Evolutionary conservation across 2,888 invertebrate genomes (phyloP).

Genomic region (Lepeophtheirus nordmannii): DNA sequence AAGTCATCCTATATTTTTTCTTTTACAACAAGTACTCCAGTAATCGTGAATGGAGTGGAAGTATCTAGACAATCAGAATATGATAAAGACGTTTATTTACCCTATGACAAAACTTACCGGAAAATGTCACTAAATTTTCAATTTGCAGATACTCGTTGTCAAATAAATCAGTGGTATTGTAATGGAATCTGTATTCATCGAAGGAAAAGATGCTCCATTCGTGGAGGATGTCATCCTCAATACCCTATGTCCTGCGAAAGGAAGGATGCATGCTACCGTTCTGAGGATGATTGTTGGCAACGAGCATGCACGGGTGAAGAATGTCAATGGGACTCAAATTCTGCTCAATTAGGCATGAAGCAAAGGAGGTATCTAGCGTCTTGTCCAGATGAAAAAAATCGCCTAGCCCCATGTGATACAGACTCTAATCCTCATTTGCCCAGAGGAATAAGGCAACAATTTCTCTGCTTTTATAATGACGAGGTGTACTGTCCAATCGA

Average conservation of each 20-base stretch:
- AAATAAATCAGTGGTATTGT: background rate
- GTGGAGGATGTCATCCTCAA: background rate
- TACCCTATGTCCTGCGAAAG: background rate
- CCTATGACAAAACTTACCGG: background rate
- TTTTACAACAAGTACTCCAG: background rate
- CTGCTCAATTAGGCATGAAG: background rate
- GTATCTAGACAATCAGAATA: background rate
- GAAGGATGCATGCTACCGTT: background rate
- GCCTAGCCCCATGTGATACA: background rate
- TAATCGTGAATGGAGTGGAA: background rate
- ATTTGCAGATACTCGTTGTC: background rate
- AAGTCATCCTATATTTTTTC: background rate
- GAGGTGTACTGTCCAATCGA: background rate
- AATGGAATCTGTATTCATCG: background rate
- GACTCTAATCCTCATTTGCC: background rate
- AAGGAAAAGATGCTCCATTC: background rate
- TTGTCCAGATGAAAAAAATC: background rate
- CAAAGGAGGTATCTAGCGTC: constrained; percentile 1
- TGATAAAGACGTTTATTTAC: background rate
- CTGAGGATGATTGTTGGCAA: background rate
- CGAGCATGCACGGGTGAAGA: background rate
- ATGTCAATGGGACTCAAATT: background rate
- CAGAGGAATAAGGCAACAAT: background rate
- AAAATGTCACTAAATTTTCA: background rate
- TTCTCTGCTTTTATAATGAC: background rate